Conservation (phyloP, 2,113 vertebrate species). For the Heterotis niloticus region DNA sequence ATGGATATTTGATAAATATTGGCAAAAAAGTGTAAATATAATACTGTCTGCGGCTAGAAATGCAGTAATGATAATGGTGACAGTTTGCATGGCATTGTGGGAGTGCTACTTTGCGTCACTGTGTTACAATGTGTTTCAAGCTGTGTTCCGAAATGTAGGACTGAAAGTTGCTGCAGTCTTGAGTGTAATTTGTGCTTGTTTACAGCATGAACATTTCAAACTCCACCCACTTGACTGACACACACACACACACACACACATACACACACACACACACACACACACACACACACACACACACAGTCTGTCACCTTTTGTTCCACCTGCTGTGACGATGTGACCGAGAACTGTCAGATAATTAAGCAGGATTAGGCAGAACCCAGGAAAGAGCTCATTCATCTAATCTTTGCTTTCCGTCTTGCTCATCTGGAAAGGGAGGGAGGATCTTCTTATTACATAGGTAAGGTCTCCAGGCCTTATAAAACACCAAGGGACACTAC, state of each 20-base stretch:
- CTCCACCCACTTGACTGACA: too few species aligned
- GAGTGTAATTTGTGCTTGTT: too few species aligned
- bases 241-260: background rate
- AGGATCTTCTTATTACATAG: background rate
- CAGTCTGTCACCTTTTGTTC: conserved; percentile 35
- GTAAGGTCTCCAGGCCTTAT: background rate
- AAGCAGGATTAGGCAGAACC: conserved; percentile 50
- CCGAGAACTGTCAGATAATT: conserved; percentile 49
- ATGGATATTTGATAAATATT: too few species aligned
- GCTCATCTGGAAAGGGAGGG: background rate
- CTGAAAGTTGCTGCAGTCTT: conserved; percentile 16
- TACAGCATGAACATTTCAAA: too few species aligned
- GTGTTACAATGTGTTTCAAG: background rate
- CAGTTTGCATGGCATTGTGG: too few species aligned
- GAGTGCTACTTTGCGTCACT: too few species aligned
- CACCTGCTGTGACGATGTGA: conserved; percentile 38
- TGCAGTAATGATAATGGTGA: too few species aligned
- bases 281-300: background rate
- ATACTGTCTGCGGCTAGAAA: too few species aligned
- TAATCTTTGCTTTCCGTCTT: background rate
- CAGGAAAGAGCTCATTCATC: conserved; percentile 37
- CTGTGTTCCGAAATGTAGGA: background rate
- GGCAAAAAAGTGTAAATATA: too few species aligned
- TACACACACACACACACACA: background rate
- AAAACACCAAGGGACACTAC: background rate